These are phyloP conservation scores for Mantis religiosa DNA, from an alignment of 2,888 invertebrate genomes.

Conservation along the genomic window DNA sequence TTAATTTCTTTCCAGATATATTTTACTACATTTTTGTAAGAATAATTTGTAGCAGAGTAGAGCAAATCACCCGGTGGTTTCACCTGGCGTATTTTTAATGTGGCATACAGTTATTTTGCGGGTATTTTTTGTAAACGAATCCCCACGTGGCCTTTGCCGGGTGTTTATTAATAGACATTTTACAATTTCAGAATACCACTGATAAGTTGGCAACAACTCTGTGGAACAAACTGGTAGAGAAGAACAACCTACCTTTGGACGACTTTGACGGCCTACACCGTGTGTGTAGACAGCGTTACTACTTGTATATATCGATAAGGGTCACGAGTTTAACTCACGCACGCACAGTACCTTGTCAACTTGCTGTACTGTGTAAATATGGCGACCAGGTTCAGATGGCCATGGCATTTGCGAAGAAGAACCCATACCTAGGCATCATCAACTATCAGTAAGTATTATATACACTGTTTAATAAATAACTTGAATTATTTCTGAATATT, in stretches of 20 bases:
- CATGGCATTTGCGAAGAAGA: background rate
- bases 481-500: background rate
- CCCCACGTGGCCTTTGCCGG: too few species aligned
- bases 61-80: too few species aligned
- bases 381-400: background rate
- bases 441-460: constrained; percentile 4
- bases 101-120: too few species aligned
- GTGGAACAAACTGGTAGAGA: background rate
- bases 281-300: background rate
- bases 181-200: background rate
- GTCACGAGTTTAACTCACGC: background rate
- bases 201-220: background rate
- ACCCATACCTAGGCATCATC: background rate
- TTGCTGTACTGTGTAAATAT: background rate
- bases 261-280: background rate
- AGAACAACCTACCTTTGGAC: background rate
- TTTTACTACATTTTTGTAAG: too few species aligned
- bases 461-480: background rate
- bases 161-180: background rate
- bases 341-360: background rate
- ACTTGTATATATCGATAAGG: background rate
- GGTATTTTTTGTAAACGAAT: too few species aligned
- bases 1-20: too few species aligned
- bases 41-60: too few species aligned
- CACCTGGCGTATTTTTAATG: too few species aligned